Evolutionary conservation across 2,113 vertebrate genomes (phyloP), one percentile per base, ranked within the genome.

Genomic region (Prinia subflava): DNA sequence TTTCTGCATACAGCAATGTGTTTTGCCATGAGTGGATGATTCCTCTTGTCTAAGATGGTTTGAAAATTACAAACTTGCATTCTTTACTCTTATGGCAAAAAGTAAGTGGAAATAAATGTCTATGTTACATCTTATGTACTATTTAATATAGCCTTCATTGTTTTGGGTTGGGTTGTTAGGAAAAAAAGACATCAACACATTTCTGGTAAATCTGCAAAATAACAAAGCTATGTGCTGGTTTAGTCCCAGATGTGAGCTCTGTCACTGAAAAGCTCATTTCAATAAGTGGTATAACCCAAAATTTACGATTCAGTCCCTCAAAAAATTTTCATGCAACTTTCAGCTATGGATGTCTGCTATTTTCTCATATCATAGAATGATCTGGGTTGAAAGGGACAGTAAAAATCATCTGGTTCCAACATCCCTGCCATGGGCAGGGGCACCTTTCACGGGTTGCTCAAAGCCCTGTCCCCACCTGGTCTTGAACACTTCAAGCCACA

Each of bases 171-270:
- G 20, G 20, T 79, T 10, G 6, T 41, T 47, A 35, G 41, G 2
- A 18, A 74, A 47, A 47, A 73, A 76, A 52, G 17, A 10, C 11
- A 73, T 19, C 22, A 46, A 52, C 1, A 2, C 39, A 65, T 41
- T 91, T 82, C 60, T n/a, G 24, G 15, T 12, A 74, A 81, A 76
- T 67, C 24, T 84, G 44, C 14, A 81, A 81, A 80, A 76, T 22
- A 69, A n/a, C 4, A 13, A 62, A 24, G 27, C 3, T 52, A 18
- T 33, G 42, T 46, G 13, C 55, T 65, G n/a, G 24, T 67, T 75
- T 69, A 70, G 28, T 42, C 13, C 30, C 56, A 60, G n/a, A 56
- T 6, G 3, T 0, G 0, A 67, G 15, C 10, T 39, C 39, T 56
- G 64, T 31, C 59, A 89, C 23, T 23, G 41, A 47, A 21, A 62